Conservation (phyloP, 2,797 vertebrate genomes). For the Gephyroberyx darwinii region DNA sequence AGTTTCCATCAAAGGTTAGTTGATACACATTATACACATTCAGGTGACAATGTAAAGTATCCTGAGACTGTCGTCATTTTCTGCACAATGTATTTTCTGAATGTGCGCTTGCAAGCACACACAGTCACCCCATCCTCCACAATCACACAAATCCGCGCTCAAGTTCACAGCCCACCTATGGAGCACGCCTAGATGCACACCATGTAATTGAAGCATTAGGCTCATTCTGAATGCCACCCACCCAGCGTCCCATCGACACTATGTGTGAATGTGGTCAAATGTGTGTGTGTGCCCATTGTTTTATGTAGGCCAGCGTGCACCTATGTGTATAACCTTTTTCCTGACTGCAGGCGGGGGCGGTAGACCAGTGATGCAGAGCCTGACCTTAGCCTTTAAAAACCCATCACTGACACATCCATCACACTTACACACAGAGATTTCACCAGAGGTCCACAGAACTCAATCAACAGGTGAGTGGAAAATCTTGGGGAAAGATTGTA, state of each 20-base stretch:
- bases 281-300: conserved; percentile 18
- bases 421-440: conserved; percentile 26
- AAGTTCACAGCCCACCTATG: conserved; percentile 8
- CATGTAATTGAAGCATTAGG: neutral
- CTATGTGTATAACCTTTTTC: conserved; percentile 29
- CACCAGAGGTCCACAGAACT: conserved; percentile 23
- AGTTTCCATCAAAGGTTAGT: too few species aligned
- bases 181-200: conserved; percentile 28
- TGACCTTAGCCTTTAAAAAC: conserved; percentile 58
- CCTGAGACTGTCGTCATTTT: neutral
- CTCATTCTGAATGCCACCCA: conserved; percentile 27
- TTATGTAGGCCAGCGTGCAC: neutral
- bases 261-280: conserved; percentile 12
- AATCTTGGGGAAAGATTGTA: neutral
- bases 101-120: neutral
- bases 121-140: neutral
- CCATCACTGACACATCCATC: conserved; percentile 18
- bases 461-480: conserved; percentile 50
- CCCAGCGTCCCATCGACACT: conserved; percentile 7
- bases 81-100: neutral
- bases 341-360: conserved; percentile 55
- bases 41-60: conserved; percentile 9
- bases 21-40: too few species aligned
- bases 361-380: conserved; percentile 49
- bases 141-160: neutral